Conservation (phyloP, 2,797 vertebrate species). For the Mormyrops attenuatus region DNA sequence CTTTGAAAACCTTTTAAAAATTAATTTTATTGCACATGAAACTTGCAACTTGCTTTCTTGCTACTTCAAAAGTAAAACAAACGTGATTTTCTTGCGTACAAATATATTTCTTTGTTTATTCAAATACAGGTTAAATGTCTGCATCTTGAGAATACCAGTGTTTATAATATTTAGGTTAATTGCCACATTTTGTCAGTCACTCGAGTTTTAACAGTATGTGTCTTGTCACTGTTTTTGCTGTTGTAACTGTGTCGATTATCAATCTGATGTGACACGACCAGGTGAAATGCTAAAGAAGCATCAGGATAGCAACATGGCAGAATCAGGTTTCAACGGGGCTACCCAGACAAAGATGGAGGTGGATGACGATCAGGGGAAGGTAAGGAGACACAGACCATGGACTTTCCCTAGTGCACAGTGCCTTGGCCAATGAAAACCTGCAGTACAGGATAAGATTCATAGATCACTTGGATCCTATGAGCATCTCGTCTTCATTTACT, state of each 20-base stretch:
- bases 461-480: background rate
- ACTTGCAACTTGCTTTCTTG: background rate
- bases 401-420: background rate
- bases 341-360: background rate
- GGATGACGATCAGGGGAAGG: background rate
- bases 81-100: background rate
- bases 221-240: background rate
- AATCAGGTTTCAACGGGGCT: too few relatives aligned
- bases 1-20: background rate
- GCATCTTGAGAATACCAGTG: background rate
- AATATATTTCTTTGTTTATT: background rate
- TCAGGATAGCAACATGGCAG: slow-evolving; percentile 1
- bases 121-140: background rate
- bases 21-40: background rate
- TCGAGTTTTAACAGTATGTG: background rate
- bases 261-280: background rate
- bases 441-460: background rate
- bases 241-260: background rate
- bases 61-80: background rate
- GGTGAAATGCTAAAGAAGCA: background rate
- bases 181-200: background rate
- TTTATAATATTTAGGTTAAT: background rate
- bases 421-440: background rate
- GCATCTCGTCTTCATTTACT: too few relatives aligned
- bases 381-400: background rate